A percentile compares a stretch with the other conserved stretches of the same genome.
phyloP scores from a whole-genome alignment of 2,113 vertebrate species.

The Neogale vison region DNA sequence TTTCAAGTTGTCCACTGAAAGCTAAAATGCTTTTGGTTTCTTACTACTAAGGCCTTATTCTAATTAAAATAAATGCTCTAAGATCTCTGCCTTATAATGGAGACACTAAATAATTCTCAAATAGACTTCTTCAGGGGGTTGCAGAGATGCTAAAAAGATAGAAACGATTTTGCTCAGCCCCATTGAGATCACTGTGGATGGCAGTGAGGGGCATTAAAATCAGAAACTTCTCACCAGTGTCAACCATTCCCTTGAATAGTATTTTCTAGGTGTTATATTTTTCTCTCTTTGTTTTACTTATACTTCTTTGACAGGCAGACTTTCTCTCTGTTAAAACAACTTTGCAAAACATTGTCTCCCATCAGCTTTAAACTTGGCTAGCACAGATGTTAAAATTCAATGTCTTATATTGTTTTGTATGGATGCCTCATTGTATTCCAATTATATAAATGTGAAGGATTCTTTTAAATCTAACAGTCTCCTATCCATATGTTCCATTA shows the following conservation, averaged over 20 bases:
- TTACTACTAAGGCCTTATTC: constrained; percentile 31
- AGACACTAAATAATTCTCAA: constrained; percentile 3
- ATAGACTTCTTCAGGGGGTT: neutral
- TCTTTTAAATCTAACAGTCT: constrained; percentile 37
- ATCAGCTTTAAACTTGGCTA: neutral
- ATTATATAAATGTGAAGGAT: neutral
- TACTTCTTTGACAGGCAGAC: neutral
- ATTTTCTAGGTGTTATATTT: neutral
- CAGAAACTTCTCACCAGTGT: neutral
- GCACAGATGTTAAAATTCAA: neutral
- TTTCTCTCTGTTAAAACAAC: neutral
- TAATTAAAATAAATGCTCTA: constrained; percentile 60
- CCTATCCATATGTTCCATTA: neutral
- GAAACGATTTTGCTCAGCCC: neutral
- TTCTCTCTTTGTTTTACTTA: neutral
- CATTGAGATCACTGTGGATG: neutral
- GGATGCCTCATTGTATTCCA: neutral
- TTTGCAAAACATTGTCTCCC: neutral
- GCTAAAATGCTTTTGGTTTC: constrained; percentile 35
- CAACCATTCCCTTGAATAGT: neutral
- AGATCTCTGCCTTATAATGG: neutral
- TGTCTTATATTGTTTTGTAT: neutral
- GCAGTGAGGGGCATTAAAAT: neutral
- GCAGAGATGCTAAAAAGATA: neutral
- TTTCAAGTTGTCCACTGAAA: constrained; percentile 60